Base-by-base conservation (phyloP, 1,140 invertebrate species). In the Halesus radiatus region DNA sequence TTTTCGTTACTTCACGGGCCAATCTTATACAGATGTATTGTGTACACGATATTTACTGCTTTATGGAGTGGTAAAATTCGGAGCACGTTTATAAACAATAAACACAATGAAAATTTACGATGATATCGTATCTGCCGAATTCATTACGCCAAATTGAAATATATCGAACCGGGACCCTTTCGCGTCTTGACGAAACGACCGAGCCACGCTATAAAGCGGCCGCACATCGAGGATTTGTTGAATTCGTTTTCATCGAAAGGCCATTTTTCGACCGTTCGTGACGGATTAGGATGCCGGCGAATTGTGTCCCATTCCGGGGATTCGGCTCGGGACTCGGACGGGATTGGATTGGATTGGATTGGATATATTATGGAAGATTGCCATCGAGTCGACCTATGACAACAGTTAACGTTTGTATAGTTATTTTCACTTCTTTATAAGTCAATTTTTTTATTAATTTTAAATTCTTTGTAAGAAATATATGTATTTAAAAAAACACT, bases 191-290 rank as follows among this genome's bases (percentile, higher is more conserved):
- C 56, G 18, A 60, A 60, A 60, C 15, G 18, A 23, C 56, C 23
- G 8, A 13, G 37, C 37, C 8, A 13, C 56, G 8, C 56, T 6
- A 20, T 60, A 60, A 60, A 13, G 23, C 56, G 8, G 20, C 56
- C 56, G 23, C 18, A 60, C 56, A 22, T 23, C 18, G 20, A 3
- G 56, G 56, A 60, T 60, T 60, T 60, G 20, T 60, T 60, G 18
- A 18, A 60, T 60, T 60, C 56, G 56, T 23, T 18, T 60, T 60
- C 56, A 60, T 60, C 15, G 56, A 60, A 20, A 60, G 56, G n/a
- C 16, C 56, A 22, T 60, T 60, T 60, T 60, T 18, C 56, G 56
- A 13, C 23, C 56, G 56, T 60, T 23, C 56, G 56, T 60, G 56
- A 60, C 23, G 56, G 56, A 60, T 60, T 60, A 60, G 23, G 56